Evolutionary conservation across 2,888 invertebrate genomes (phyloP), one percentile per base, ranked within the genome.

Genomic region (Myopa testacea): DNA sequence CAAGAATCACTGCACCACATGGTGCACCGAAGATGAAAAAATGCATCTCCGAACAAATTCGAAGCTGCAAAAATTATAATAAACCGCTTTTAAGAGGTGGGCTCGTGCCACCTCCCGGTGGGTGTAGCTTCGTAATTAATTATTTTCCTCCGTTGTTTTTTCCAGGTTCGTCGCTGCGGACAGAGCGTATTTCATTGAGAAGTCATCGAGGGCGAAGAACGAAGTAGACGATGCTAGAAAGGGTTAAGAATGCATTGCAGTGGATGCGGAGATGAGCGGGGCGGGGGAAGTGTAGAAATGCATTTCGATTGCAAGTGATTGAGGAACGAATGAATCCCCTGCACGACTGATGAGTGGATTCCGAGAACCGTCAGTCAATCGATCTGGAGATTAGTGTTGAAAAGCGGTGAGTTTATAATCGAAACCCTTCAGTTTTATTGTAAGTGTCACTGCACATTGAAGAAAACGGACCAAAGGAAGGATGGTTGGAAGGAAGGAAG

Each of bases 81-180:
- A 70, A 55, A 52, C 26, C 1, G 5, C 34, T 58, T 73, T 26
- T 14, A 45, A 26, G 73, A 73, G 73, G 73, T 62, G 62, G 63
- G 34, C 73, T 34, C n/a, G 63, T 40, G 73, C 60, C 73, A 50
- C 73, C 73, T 73, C 73, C 73, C 45, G 50, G 45, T 62, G 73
- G 63, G 60, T 63, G 40, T 62, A 8, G 50, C 63, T 62, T 14
- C 7, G 6, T 73, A 73, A 73, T 73, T 73, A 62, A 72, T 60
- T 63, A 60, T 40, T 62, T 70, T 19, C 45, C 26, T 19, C 34
- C 34, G 38, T 38, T 40, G 26, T 45, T 69, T 19, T 38, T n/a
- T n/a, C 16, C 12, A 14, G 16, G 50, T 26, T 58, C 6, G 37
- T 8, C 14, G 70, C 8, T 34, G 67, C 16, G n/a, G n/a, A n/a